Evolutionary conservation across 2,113 vertebrate species (phyloP).

Genomic region (Rousettus leschenaultii): DNA sequence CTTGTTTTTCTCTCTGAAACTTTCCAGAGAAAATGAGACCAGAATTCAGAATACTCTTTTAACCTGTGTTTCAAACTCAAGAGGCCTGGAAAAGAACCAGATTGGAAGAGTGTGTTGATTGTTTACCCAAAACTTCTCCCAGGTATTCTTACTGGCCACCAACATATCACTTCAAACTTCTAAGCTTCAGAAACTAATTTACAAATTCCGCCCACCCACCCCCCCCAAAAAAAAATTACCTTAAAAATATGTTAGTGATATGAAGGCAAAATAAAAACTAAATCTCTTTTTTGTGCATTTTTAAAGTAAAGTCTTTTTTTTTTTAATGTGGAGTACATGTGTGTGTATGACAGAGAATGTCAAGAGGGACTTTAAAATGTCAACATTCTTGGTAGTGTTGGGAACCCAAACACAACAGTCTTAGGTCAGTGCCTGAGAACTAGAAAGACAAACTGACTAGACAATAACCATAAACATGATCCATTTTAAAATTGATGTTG

Average conservation of each 20-base stretch:
- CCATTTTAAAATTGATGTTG: constrained; percentile 37
- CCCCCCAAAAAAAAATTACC: neutral
- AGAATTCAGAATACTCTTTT: neutral
- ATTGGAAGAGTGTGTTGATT: neutral
- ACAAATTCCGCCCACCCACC: neutral
- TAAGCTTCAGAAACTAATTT: neutral
- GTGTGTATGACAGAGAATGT: neutral
- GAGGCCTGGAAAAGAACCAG: neutral
- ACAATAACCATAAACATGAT: constrained; percentile 47
- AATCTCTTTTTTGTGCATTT: neutral
- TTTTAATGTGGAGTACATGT: neutral
- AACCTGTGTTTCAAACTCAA: constrained; percentile 14
- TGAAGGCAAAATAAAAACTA: neutral
- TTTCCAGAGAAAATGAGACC: constrained; percentile 4
- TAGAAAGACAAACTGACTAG: constrained; percentile 17
- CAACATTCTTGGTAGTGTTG: constrained; percentile 43
- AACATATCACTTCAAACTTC: neutral
- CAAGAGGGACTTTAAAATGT: neutral
- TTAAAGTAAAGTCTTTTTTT: neutral
- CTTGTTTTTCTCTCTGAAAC: neutral
- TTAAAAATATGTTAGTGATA: neutral
- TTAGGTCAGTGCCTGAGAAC: constrained; percentile 36
- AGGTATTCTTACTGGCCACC: neutral
- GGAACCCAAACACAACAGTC: constrained; percentile 51
- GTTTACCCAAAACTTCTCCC: neutral